Base-by-base conservation (phyloP, 2,888 invertebrate species). In the Empis stercorea region DNA sequence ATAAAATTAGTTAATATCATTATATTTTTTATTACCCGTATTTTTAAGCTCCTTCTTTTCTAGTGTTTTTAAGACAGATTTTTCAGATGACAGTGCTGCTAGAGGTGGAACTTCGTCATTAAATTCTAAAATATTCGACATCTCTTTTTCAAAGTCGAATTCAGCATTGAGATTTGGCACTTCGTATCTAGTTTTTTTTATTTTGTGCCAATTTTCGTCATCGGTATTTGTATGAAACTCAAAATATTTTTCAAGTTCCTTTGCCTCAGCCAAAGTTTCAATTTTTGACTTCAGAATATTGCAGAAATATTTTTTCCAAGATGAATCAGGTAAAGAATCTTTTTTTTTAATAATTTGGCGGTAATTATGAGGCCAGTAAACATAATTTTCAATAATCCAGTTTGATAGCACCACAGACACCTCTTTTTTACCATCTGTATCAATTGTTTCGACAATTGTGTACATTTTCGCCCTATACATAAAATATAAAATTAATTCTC, bases 381-480 rank as follows among this genome's bases (percentile, higher is more conserved):
- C 34, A 32, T 36, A 20, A 43, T 20, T 30, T n/a, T 20, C 34
- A 34, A 32, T 20, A 30, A 43, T 43, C 34, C 43, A 43, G 30
- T 43, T 43, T 11, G 43, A 27, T 17, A 30, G 32, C 13, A 43
- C 36, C 20, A 34, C 43, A 32, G 43, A 43, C 34, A 43, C 43
- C 17, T 43, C 43, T 43, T 17, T 43, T 14, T 15, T 30, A 10
- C 34, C 20, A 17, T 43, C 23, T 34, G 13, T 10, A 30, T 43
- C 32, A 32, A 10, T 17, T 20, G 43, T 43, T 20, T 43, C 36
- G 20, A 20, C 34, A 20, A 36, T 16, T 14, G 43, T 17, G 16
- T 30, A 43, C 34, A 34, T 43, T 34, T 43, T 32, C 34, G n/a
- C 34, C 13, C n/a, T 32, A n/a, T 43, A 30, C 16, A 30, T 32